Percentiles rank a stretch among this genome's conserved stretches.
Evolutionary conservation across 2,888 invertebrate genomes (phyloP).

Genomic region (Therioaphis trifolii): DNA sequence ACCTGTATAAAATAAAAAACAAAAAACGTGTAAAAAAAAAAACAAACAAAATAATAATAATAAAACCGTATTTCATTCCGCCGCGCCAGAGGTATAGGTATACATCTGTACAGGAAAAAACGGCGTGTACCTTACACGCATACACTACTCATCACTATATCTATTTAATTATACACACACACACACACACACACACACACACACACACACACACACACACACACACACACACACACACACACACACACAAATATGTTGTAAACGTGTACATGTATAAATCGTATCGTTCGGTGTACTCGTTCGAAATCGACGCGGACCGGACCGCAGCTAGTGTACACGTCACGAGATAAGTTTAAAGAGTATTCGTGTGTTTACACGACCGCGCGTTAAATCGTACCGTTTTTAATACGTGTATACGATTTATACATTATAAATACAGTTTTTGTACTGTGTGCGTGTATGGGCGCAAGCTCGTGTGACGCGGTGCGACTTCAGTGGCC

Average conservation of each 20-base stretch:
- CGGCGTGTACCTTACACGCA: background rate
- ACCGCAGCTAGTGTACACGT: background rate
- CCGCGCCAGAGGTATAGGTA: background rate
- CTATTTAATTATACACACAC: conserved; percentile 1
- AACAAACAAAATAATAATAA: too few species aligned
- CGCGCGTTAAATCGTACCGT: conserved; percentile 15
- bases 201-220: too few species aligned
- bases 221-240: too few species aligned
- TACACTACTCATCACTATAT: background rate
- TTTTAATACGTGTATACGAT: conserved; percentile 1
- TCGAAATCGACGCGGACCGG: background rate
- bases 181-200: too few species aligned
- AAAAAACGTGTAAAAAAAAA: conserved; percentile 25
- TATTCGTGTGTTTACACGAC: background rate
- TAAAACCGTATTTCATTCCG: background rate
- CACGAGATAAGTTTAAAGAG: too few species aligned
- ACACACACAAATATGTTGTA: too few species aligned
- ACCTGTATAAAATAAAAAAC: background rate
- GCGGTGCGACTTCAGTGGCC: too few species aligned
- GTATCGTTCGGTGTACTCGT: too few species aligned
- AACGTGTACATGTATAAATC: too few species aligned
- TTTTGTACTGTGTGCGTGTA: background rate
- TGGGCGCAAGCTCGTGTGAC: background rate
- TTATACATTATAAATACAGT: background rate
- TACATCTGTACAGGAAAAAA: background rate